Percentiles rank a stretch among this genome's conserved stretches.
These are phyloP conservation scores for Gorsachius goisagi DNA, from an alignment of 2,113 vertebrate genomes.

Conservation along the genomic window DNA sequence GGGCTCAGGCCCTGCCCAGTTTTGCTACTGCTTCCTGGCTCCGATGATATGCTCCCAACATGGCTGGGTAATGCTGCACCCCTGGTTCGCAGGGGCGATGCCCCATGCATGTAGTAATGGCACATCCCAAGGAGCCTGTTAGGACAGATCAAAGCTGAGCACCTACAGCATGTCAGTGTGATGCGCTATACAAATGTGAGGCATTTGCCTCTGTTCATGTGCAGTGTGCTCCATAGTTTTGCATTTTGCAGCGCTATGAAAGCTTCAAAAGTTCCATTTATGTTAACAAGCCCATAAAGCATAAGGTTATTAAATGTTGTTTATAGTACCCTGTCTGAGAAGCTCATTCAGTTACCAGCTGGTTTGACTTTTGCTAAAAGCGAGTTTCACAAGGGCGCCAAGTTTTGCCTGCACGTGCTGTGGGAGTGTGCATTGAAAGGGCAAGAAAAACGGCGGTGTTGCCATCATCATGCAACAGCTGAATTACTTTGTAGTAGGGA, in stretches of 20 bases:
- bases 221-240: not conserved
- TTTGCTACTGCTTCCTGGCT: not conserved
- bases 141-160: not conserved
- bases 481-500: not conserved
- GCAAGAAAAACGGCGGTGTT: not conserved
- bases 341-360: not conserved
- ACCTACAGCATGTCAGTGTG: not conserved
- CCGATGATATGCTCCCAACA: not conserved
- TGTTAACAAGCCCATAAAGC: slow-evolving; percentile 40
- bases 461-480: not conserved
- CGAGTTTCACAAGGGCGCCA: not conserved
- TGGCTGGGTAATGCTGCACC: not conserved
- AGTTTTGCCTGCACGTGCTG: not conserved
- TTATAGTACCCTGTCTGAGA: slow-evolving; percentile 14
- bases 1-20: not conserved
- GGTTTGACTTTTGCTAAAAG: not conserved
- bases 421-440: not conserved
- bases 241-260: not conserved
- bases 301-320: slow-evolving; percentile 32
- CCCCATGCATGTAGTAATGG: not conserved
- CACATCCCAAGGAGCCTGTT: not conserved
- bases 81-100: accelerated
- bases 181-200: not conserved
- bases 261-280: slow-evolving; percentile 47
- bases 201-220: not conserved